phyloP scores from a whole-genome alignment of 2,888 invertebrate species.

The Kryphioiulus occultus region DNA sequence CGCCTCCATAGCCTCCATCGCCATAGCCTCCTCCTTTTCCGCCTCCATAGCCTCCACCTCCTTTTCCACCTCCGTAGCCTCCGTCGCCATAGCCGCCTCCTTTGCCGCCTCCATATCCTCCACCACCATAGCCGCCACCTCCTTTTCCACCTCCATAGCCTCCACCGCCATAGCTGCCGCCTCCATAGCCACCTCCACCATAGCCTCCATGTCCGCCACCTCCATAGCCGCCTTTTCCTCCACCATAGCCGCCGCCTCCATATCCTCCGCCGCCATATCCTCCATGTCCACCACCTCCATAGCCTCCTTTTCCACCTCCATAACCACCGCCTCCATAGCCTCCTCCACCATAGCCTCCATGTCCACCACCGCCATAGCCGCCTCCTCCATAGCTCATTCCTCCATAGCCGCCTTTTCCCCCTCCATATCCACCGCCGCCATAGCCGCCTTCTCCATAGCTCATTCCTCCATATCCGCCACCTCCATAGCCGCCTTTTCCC shows the following conservation, averaged over 20 bases:
- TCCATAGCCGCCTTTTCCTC: neutral
- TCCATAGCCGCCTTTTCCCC: conserved; percentile 13
- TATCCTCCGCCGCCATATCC: conserved; percentile 33
- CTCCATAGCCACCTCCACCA: neutral
- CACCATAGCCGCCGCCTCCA: conserved; percentile 34
- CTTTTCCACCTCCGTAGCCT: neutral
- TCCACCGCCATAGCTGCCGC: neutral
- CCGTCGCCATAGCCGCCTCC: conserved; percentile 22
- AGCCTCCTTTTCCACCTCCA: neutral
- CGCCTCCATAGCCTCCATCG: neutral
- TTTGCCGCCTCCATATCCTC: neutral
- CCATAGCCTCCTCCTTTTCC: neutral
- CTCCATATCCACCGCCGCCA: neutral
- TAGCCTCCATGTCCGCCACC: neutral
- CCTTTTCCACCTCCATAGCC: conserved; percentile 6
- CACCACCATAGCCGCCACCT: neutral
- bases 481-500: neutral
- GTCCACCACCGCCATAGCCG: conserved; percentile 37
- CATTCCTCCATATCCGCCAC: neutral
- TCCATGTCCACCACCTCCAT: neutral
- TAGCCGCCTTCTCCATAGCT: conserved; percentile 15
- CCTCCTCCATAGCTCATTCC: neutral
- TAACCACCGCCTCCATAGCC: neutral
- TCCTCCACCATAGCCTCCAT: conserved; percentile 11
- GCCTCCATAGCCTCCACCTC: neutral